Evolutionary conservation across 2,797 vertebrate species (phyloP), one percentile per base, ranked within the genome.

Genomic region (Denticeps clupeoides): DNA sequence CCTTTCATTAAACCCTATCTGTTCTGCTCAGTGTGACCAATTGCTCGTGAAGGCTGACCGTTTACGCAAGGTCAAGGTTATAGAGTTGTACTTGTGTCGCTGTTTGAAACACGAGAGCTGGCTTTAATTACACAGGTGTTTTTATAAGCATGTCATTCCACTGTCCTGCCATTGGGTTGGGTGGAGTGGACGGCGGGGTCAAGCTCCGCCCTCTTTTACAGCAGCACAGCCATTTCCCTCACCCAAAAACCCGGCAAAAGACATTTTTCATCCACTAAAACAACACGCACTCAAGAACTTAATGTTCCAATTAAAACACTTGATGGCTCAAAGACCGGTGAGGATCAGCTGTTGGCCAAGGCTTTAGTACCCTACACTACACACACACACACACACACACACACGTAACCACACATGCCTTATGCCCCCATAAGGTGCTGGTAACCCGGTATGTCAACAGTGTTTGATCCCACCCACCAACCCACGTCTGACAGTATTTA

Each of bases 81-180:
- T 49, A 38, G 48, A 68, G 58, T 41, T 71, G 63, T 70, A 40
- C 25, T 42, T 48, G 41, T 29, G 33, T 45, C 24, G 24, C 16
- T 64, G 64, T 74, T 74, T 77, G 73, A 78, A 79, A 81, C 71
- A 56, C 59, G 74, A 77, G 78, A 75, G 59, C 53, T 26, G 27
- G 64, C 66, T 60, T 71, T 78, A 79, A 79, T 78, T 79, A 70
- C 70, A 62, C 69, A 68, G 68, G 67, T 82, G 78, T 81, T 82
- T 78, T 79, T 72, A 63, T 72, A 75, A 66, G 64, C 16, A 50
- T 53, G 60, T 71, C 70, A 67, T 55, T 62, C 62, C 25, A 37
- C 69, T 67, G 70, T 68, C 67, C 63, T 64, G 68, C 63, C 74
- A 71, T 52, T 56, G 4, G 15, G 62, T 54, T 60, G 60, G 60